Evolutionary conservation across 2,113 vertebrate species (phyloP), one percentile per base, ranked within the genome.

Genomic region (Leptocoma aspasia): DNA sequence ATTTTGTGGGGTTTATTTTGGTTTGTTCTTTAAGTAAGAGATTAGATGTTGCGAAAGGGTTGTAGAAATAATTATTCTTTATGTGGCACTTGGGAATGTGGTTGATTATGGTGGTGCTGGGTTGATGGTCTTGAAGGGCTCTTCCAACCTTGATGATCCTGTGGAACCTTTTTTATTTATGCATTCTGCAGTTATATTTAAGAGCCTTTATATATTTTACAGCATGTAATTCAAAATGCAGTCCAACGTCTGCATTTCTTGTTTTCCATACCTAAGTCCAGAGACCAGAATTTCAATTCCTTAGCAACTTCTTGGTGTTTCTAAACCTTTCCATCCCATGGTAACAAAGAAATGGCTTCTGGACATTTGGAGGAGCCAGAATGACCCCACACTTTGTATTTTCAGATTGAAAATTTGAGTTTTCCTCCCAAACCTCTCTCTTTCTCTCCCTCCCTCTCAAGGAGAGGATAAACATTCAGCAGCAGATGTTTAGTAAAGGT

Each of bases 401-500:
- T 94, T 49, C 63, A 82, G 19, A 16, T 3, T n/a, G 63, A 50
- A 89, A 80, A 49, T 52, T 14, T 7, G 30, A 37, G 27, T 54
- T 89, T 68, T 73, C 22, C 23, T 81, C 79, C 44, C 50, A 66
- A 49, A 42, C 8, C 20, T 76, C 47, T 80, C 56, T 82, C 12
- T 79, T 69, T 70, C 39, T 54, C 26, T 37, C 23, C 73, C 71
- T 52, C 0, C 44, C 47, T 82, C 60, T 47, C 69, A 53, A 65
- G 27, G n/a, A 86, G 47, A 42, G 27, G 23, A 75, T 73, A 70
- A 83, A 70, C 28, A 16, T 93, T 31, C 54, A 75, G 78, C 56
- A 79, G 69, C 73, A 82, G 60, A 75, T 82, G 65, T 71, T 94
- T 52, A 89, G 19, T 68, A 95, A 92, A 94, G 83, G 92, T 92